Base-by-base conservation (phyloP, 1,140 invertebrate genomes). In the Coelopa frigida region DNA sequence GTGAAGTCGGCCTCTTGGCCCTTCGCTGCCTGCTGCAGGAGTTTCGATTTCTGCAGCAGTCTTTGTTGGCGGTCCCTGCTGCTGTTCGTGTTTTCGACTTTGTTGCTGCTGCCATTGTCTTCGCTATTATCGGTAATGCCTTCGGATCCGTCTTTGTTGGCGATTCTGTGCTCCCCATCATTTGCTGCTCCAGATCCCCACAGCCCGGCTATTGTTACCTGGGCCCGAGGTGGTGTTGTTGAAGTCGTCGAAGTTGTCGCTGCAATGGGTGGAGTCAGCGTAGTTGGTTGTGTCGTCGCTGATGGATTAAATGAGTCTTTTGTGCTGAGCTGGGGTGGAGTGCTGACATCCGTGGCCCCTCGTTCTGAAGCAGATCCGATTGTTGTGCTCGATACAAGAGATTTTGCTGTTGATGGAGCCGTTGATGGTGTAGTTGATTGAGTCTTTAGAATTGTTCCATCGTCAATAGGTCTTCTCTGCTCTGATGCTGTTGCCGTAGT, bases 11-110 rank as follows among this genome's bases (percentile, higher is more conserved):
- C n/a, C n/a, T n/a, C n/a, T n/a, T n/a, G n/a, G n/a, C n/a, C n/a
- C n/a, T n/a, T n/a, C n/a, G n/a, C n/a, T n/a, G n/a, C n/a, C n/a
- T n/a, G n/a, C n/a, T n/a, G n/a, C n/a, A n/a, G n/a, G n/a, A n/a
- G n/a, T n/a, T 29, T 29, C 8, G 14, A 29, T 29, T 29, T 42
- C 42, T 31, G 27, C 7, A 20, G 24, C 10, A 8, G 42, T 10
- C 26, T n/a, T 11, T 14, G 40, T n/a, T n/a, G 14, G 12, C n/a
- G 3, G n/a, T 8, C 48, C 27, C 46, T 27, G 56, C 32, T 39
- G 45, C 27, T 38, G 43, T n/a, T n/a, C n/a, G n/a, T n/a, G n/a
- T n/a, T n/a, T n/a, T n/a, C n/a, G n/a, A n/a, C n/a, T n/a, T 35
- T 32, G 44, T 32, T 46, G 43, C 20, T 38, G 46, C 22, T 23